Percentiles rank a stretch among this genome's conserved stretches.
Evolutionary conservation across 37 sponge, comb jelly and placozoan genomes (phyloP).

Genomic region (Ephydatia muelleri): DNA sequence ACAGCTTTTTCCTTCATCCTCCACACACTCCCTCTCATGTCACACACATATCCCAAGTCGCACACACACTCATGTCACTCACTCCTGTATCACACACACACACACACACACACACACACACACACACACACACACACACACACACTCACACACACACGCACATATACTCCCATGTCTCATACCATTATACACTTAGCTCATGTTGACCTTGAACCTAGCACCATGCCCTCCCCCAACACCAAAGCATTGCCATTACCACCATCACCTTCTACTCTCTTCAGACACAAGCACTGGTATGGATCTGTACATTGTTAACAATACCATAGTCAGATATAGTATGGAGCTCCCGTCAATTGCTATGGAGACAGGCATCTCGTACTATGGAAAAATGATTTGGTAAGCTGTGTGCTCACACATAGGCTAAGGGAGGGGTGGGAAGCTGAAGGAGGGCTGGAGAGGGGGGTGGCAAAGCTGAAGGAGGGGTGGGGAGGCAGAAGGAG

Average conservation of each 20-base stretch:
- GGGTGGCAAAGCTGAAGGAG: too few species aligned
- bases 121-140: constrained; percentile 8
- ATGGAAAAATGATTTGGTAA: background rate
- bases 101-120: constrained; percentile 20
- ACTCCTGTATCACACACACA: constrained; percentile 26
- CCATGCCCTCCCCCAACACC: too few species aligned
- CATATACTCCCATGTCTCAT: background rate
- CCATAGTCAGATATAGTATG: background rate
- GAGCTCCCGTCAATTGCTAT: background rate
- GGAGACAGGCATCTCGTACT: background rate
- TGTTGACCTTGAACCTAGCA: background rate
- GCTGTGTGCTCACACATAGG: too few species aligned
- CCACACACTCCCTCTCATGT: background rate
- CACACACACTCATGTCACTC: constrained; percentile 12
- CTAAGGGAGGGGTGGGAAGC: too few species aligned
- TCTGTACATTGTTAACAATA: background rate
- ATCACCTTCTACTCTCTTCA: too few species aligned
- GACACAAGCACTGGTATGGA: too few species aligned
- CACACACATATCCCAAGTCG: background rate
- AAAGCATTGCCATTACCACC: too few species aligned
- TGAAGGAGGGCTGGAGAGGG: too few species aligned
- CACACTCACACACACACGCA: background rate
- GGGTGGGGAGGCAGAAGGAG: too few species aligned
- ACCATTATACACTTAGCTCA: background rate
- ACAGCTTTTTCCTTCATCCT: too few species aligned